phyloP scores from a whole-genome alignment of 2,888 invertebrate genomes.

The Nasonia oneida region DNA sequence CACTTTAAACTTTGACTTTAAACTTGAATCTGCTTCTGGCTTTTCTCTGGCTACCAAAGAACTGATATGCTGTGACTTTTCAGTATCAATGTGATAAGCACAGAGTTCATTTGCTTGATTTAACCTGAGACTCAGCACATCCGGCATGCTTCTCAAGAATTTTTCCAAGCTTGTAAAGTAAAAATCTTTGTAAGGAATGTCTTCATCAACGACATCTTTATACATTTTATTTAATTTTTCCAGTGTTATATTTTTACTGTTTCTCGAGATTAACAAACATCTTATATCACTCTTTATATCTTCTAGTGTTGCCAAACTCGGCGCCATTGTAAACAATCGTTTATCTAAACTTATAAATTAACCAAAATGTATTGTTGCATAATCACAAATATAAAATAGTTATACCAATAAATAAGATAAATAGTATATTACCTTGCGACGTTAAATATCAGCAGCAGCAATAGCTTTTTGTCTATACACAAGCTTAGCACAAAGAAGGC shows the following conservation, averaged over 20 bases:
- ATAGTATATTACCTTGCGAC: neutral
- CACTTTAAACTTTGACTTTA: neutral
- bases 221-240: constrained; percentile 65
- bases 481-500: too few relatives aligned
- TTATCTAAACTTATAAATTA: neutral
- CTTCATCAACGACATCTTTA: constrained; percentile 60
- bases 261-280: constrained; percentile 35
- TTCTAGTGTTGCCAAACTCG: constrained; percentile 34
- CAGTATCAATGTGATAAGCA: constrained; percentile 65
- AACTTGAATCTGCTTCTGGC: neutral
- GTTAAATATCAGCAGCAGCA: neutral
- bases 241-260: constrained; percentile 55
- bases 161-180: constrained; percentile 64
- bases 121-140: constrained; percentile 54
- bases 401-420: too few relatives aligned
- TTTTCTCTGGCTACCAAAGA: constrained; percentile 69
- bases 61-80: constrained; percentile 68
- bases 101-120: constrained; percentile 21
- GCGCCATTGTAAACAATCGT: neutral
- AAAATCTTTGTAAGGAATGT: constrained; percentile 69
- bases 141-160: constrained; percentile 66
- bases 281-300: constrained; percentile 39
- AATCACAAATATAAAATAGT: neutral
- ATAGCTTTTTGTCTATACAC: too few relatives aligned
- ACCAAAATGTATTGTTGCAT: neutral